Evolutionary conservation across 2,888 invertebrate genomes (phyloP).

Genomic region (Griposia aprilina): DNA sequence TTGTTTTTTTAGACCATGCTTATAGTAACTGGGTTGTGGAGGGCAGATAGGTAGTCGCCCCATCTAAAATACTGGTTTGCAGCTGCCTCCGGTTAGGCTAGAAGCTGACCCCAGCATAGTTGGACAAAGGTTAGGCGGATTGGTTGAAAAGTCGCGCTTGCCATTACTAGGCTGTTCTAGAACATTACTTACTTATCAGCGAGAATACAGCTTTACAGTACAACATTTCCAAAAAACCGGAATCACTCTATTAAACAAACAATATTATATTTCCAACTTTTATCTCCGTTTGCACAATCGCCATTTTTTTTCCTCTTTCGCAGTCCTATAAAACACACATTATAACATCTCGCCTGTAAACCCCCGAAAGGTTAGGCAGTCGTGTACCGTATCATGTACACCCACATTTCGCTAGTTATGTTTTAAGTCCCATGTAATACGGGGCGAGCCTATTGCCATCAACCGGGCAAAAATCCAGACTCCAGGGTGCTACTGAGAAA

Average conservation of each 20-base stretch:
- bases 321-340: conserved; percentile 7
- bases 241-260: conserved; percentile 11
- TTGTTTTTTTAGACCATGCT: no score
- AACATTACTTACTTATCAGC: background rate
- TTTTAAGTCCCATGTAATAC: background rate
- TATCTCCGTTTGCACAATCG: conserved; percentile 8
- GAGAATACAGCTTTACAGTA: background rate
- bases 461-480: background rate
- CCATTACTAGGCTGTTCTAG: no score
- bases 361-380: background rate
- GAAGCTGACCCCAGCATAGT: no score
- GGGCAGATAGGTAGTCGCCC: no score
- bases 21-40: no score
- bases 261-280: conserved; percentile 18
- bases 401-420: no score
- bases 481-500: background rate
- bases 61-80: no score
- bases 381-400: no score
- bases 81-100: no score
- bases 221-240: background rate
- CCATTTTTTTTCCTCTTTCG: background rate
- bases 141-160: no score
- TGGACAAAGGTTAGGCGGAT: no score
- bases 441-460: background rate
- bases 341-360: background rate